Base-by-base conservation (phyloP, 2,113 vertebrate genomes). In the Phaethornis superciliosus region DNA sequence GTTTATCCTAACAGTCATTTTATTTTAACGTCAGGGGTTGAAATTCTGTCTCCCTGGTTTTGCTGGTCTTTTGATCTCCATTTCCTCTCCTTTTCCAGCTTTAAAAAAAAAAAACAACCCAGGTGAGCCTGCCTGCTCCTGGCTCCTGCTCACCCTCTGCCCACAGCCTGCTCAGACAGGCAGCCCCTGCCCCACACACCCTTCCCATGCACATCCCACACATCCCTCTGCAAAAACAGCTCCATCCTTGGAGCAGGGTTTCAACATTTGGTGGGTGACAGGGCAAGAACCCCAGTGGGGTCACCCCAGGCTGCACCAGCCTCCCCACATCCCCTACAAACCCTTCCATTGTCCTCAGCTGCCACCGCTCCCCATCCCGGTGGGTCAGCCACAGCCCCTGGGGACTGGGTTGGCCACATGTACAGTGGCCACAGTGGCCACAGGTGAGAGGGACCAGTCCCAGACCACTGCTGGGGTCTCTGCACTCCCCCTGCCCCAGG, bases 401-500 rank as follows among this genome's bases (percentile, higher is more conserved):
- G 60, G 64, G 46, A 87, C 40, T 0, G 2, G 9, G 6, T 12
- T 28, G 56, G 16, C 56, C 63, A 4, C 0, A 10, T 3, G 22
- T 56, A 5, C 56, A 15, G 0, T 1, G 2, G 2, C 0, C 40
- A 40, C 40, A 40, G 18, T 6, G n/a, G 54, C 68, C 6, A 1
- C 65, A 37, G 63, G 22, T 37, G 71, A 10, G 1, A 32, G 44
- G 40, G 55, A 69, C 14, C 18, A 10, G 72, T 4, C 60, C 51
- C 2, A 2, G 30, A 8, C 33, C 2, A 3, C 12, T 10, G 21
- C 35, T 1, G 27, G 49, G 28, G n/a, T 18, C 3, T 17, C 2
- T 15, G 2, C 6, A n/a, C n/a, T 40, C 33, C 8, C 1, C 33
- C 49, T 7, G 28, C 30, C 12, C 47, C 1, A 0, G 35, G 44